Percentiles rank a stretch among this genome's conserved stretches.
Evolutionary conservation across 2,888 invertebrate genomes (phyloP).

Genomic region (Cryptosula pallasiana): DNA sequence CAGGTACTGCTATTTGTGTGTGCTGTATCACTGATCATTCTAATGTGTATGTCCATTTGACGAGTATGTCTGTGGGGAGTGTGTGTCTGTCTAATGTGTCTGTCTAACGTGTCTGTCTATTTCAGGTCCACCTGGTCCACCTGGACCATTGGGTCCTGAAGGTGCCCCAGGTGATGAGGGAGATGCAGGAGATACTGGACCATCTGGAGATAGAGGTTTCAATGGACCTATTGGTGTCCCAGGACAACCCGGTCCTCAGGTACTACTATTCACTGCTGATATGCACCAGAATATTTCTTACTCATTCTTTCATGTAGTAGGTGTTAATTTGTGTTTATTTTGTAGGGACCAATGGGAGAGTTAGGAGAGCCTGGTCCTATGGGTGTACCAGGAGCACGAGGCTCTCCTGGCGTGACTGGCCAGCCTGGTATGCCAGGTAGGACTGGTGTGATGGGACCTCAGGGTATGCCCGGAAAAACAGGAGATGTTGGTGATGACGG

Average conservation of each 20-base stretch:
- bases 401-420: slow-evolving; percentile 22
- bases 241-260: slow-evolving; percentile 26
- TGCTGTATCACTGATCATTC: no score
- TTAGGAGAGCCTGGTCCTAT: slow-evolving; percentile 26
- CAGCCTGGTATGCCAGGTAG: slow-evolving; percentile 25
- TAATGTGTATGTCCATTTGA: no score
- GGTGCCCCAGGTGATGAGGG: slow-evolving; percentile 26
- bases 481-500: slow-evolving; percentile 27
- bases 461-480: slow-evolving; percentile 26
- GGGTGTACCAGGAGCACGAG: slow-evolving; percentile 26
- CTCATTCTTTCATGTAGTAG: no score
- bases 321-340: no score
- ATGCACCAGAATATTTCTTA: no score
- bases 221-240: slow-evolving; percentile 25
- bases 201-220: slow-evolving; percentile 24
- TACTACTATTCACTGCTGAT: no score
- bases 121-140: slow-evolving; percentile 17
- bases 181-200: slow-evolving; percentile 24
- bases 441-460: slow-evolving; percentile 25
- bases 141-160: slow-evolving; percentile 26
- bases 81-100: no score
- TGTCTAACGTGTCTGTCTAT: background rate
- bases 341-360: slow-evolving; percentile 24
- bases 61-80: no score
- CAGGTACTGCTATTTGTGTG: no score